Percentiles rank a stretch among this genome's conserved stretches.
These are phyloP conservation scores for Chaetura pelagica DNA, from an alignment of 2,113 vertebrate species.

Conservation along the genomic window DNA sequence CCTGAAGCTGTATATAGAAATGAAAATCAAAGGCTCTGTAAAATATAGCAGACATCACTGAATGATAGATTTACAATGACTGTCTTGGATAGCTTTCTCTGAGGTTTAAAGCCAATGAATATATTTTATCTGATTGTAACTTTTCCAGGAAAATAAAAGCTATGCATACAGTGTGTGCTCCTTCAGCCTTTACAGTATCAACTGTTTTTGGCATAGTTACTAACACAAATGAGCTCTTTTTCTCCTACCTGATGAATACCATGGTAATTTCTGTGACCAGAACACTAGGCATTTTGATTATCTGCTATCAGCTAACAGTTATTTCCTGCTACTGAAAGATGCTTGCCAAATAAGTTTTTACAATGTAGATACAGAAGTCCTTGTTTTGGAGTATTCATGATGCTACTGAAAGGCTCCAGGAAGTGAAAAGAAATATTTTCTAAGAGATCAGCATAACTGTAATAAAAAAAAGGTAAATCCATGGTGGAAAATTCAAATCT, in stretches of 20 bases:
- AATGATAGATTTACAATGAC: constrained; percentile 65
- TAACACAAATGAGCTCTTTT: constrained; percentile 32
- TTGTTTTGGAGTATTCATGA: background rate
- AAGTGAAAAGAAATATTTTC: background rate
- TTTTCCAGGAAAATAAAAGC: constrained; percentile 67
- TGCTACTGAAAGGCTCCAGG: background rate
- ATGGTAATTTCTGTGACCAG: constrained; percentile 46
- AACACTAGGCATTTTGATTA: constrained; percentile 43
- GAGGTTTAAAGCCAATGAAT: constrained; percentile 53
- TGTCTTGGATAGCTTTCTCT: constrained; percentile 39
- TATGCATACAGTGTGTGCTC: constrained; percentile 7
- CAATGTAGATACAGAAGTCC: constrained; percentile 13
- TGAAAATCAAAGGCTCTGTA: constrained; percentile 63
- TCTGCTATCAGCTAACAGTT: constrained; percentile 44
- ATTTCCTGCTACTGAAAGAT: constrained; percentile 60
- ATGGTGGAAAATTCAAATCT: background rate
- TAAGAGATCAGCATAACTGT: background rate
- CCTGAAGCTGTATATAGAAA: constrained; percentile 63
- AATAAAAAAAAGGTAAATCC: background rate
- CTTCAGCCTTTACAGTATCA: constrained; percentile 51
- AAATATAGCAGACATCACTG: constrained; percentile 45
- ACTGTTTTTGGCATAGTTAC: constrained; percentile 27
- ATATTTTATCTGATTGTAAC: constrained; percentile 72
- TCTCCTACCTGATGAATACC: constrained; percentile 49
- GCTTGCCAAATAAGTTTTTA: constrained; percentile 27